Percentiles rank a stretch among this genome's conserved stretches.
Conservation (phyloP, 2,888 invertebrate species). For the Charanyca ferruginea region DNA sequence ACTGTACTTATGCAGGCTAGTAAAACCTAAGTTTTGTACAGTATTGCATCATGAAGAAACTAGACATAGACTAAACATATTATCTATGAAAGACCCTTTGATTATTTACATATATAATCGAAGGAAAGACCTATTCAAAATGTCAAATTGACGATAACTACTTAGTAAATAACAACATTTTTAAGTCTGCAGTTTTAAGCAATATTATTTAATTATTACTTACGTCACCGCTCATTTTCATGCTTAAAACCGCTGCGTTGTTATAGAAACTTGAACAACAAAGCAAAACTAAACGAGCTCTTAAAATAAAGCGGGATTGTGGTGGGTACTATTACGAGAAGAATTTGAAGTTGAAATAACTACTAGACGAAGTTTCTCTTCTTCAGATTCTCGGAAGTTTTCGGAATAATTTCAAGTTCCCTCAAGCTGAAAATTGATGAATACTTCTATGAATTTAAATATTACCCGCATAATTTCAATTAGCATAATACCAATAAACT, state of each 20-base stretch:
- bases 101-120: no score
- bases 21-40: no score
- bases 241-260: conserved; percentile 62
- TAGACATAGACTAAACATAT: no score
- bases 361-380: conserved; percentile 77
- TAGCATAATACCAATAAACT: conserved; percentile 47
- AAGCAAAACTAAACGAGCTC: conserved; percentile 72
- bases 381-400: conserved; percentile 75
- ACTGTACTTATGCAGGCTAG: no score
- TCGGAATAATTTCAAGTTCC: conserved; percentile 79
- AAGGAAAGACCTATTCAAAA: no score
- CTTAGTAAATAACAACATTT: no score
- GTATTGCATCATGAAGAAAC: no score
- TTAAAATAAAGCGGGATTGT: conserved; percentile 71
- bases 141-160: no score
- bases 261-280: conserved; percentile 67
- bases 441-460: conserved; percentile 71
- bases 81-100: no score
- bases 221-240: conserved; percentile 5
- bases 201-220: conserved; percentile 2
- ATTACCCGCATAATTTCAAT: conserved; percentile 57
- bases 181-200: background rate
- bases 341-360: conserved; percentile 81
- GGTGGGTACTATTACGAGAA: conserved; percentile 60
- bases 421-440: conserved; percentile 77